These are phyloP conservation scores for Phoronis australis DNA, from an alignment of 2,888 invertebrate species.

Conservation along the genomic window DNA sequence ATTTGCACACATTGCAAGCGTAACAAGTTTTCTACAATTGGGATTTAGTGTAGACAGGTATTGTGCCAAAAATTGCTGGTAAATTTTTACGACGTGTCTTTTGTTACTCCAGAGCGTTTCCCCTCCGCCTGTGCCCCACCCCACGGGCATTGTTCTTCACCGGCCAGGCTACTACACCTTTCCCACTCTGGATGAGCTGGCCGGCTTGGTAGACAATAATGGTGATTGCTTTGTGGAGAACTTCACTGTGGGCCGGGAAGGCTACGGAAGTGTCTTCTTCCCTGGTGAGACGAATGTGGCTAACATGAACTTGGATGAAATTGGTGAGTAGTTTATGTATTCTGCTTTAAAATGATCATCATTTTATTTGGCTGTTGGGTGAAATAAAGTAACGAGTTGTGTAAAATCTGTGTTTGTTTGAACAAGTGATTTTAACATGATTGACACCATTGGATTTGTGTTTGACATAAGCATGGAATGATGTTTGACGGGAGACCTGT, in stretches of 20 bases:
- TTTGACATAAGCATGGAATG: too few relatives aligned
- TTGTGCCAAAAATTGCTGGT: too few relatives aligned
- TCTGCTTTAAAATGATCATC: too few relatives aligned
- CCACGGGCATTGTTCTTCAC: slow-evolving; percentile 71
- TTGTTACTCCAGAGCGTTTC: slow-evolving; percentile 19
- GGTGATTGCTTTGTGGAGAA: slow-evolving; percentile 78
- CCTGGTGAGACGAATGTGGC: slow-evolving; percentile 77
- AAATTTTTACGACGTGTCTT: too few relatives aligned
- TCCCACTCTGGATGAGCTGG: slow-evolving; percentile 76
- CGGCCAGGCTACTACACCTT: slow-evolving; percentile 87
- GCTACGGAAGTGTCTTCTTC: slow-evolving; percentile 86
- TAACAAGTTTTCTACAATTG: too few relatives aligned
- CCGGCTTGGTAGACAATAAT: slow-evolving; percentile 60
- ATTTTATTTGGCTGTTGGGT: background rate
- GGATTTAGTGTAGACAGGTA: too few relatives aligned
- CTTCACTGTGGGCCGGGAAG: slow-evolving; percentile 80
- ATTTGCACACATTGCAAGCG: too few relatives aligned
- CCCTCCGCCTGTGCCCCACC: slow-evolving; percentile 46
- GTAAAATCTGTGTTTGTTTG: too few relatives aligned
- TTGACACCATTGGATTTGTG: too few relatives aligned
- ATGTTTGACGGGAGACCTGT: too few relatives aligned
- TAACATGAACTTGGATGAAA: slow-evolving; percentile 78
- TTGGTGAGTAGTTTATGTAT: slow-evolving; percentile 58
- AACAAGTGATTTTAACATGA: too few relatives aligned
- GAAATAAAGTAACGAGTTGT: background rate